Evolutionary conservation across 2,113 vertebrate genomes (phyloP).

Genomic region (Phoenicopterus ruber): DNA sequence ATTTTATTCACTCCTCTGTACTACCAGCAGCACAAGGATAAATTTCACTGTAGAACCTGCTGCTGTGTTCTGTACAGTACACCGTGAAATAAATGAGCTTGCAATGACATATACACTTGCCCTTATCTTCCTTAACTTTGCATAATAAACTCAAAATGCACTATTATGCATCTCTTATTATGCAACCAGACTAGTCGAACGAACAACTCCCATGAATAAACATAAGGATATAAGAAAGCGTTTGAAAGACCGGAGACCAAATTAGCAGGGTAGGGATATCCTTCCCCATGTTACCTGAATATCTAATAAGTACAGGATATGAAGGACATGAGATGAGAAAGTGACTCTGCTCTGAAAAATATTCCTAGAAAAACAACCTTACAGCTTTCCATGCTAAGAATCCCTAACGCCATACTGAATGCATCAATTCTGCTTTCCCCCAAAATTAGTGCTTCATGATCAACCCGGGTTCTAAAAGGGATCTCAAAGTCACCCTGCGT

Average conservation of each 20-base stretch:
- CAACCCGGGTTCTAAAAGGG: background rate
- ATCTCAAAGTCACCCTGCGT: background rate
- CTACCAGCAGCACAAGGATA: background rate
- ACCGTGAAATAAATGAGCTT: background rate
- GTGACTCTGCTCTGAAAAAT: background rate
- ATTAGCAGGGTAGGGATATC: background rate
- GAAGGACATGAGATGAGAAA: background rate
- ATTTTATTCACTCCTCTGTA: constrained; percentile 26
- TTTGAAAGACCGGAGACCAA: background rate
- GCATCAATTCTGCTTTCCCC: background rate
- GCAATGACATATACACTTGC: background rate
- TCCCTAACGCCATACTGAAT: background rate
- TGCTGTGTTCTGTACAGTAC: background rate
- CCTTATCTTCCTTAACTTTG: background rate
- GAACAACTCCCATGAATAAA: constrained; percentile 5
- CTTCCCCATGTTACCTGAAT: background rate
- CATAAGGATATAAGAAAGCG: background rate
- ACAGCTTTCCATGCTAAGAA: background rate
- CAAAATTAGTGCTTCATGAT: background rate
- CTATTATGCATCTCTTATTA: background rate
- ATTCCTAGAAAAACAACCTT: background rate
- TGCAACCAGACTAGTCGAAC: background rate
- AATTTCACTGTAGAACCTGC: background rate
- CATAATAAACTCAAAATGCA: background rate
- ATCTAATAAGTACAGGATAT: background rate